Evolutionary conservation across 2,888 invertebrate species (phyloP), one percentile per base, ranked within the genome.

Genomic region (Ichneumoninae sp.): DNA sequence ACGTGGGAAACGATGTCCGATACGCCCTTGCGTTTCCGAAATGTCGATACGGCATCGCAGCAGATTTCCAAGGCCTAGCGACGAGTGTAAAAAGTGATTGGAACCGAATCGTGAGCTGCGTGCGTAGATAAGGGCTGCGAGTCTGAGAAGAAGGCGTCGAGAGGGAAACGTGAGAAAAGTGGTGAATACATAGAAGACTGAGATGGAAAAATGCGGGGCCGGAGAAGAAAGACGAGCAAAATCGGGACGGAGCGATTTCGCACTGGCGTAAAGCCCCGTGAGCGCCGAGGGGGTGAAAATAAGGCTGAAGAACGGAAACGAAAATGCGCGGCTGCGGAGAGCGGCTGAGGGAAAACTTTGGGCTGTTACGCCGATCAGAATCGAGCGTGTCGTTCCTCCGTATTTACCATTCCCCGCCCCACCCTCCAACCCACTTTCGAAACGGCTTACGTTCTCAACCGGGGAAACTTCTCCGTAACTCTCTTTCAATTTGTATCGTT

Each of bases 31-130:
- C 30, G 5, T 62, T 3, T 33, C n/a, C 33, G n/a, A 60, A 60
- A 13, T 10, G 2, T 26, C 26, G 26, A 30, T 60, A 30, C 10
- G 26, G 30, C 13, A 30, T 71, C 62, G 22, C 22, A 44, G 62
- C 50, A 52, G 66, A 62, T 60, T 72, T 19, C 66, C 60, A 13
- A 60, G 5, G 60, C 30, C 60, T 16, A 16, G 60, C 26, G 44
- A 72, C 69, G 81, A 84, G 75, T 83, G 87, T 85, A 89, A 89
- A 89, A 88, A 88, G 86, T 88, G 90, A 90, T 90, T 89, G 90
- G 89, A 89, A 89, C 71, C 81, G 84, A 75, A 86, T 87, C 86
- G 89, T 87, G 89, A 88, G 70, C 26, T 62, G 83, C 72, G 72
- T 80, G 83, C 82, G 70, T 71, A 54, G 68, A 75, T 65, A 36